These are phyloP conservation scores for Euplagia quadripunctaria DNA, from an alignment of 2,888 invertebrate species.

Conservation along the genomic window DNA sequence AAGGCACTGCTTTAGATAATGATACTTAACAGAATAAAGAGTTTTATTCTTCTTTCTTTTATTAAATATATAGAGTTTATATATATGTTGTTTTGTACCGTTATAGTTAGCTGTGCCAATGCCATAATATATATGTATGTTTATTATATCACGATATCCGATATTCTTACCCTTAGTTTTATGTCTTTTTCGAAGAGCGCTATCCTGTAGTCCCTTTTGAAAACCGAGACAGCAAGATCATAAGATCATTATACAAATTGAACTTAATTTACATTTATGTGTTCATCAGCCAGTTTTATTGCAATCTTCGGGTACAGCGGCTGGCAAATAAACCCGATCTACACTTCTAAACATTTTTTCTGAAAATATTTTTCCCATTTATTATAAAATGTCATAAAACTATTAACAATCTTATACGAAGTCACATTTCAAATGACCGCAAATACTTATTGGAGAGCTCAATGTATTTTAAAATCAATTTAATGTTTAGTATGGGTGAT, in stretches of 20 bases:
- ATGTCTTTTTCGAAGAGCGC: too few species aligned
- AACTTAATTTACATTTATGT: neutral
- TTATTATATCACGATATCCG: too few species aligned
- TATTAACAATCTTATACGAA: constrained; percentile 31
- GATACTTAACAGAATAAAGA: too few species aligned
- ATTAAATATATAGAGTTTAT: too few species aligned
- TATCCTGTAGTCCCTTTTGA: too few species aligned
- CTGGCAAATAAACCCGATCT: neutral
- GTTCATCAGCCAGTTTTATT: neutral
- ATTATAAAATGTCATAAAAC: constrained; percentile 1
- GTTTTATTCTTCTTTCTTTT: too few species aligned
- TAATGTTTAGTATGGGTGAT: constrained; percentile 53
- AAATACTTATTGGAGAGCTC: constrained; percentile 36
- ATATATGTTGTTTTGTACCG: neutral
- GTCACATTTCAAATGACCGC: constrained; percentile 34
- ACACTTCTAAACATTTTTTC: neutral
- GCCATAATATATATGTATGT: too few species aligned
- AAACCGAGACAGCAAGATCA: too few species aligned
- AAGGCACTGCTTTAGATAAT: neutral
- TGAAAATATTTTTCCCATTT: neutral
- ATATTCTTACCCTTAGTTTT: too few species aligned
- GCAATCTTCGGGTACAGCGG: neutral
- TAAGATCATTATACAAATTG: too few species aligned
- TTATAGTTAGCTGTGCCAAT: too few species aligned
- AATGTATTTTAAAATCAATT: constrained; percentile 57